Evolutionary conservation across 2,797 vertebrate genomes (phyloP), one percentile per base, ranked within the genome.

Genomic region (Synaphobranchus kaupii): DNA sequence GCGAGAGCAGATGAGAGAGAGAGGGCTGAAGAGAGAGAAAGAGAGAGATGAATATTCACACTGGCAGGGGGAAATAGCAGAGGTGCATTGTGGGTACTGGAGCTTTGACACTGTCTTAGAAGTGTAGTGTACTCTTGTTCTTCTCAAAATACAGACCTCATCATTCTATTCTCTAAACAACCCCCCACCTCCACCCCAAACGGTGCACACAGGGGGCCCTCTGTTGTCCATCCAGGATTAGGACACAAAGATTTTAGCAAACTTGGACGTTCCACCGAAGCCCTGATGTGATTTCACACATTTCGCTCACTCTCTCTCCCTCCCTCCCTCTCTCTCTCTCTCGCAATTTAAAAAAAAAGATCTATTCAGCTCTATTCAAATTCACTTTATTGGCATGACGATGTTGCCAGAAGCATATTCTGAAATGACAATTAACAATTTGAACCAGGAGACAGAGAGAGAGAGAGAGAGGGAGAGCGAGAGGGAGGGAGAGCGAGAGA

Each of bases 201-300:
- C 76, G n/a, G 71, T 54, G n/a, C 56, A 54, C 80, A 52, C 20
- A 83, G 83, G 87, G 85, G 87, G 47, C 58, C 52, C 86, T 80
- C 31, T 89, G 87, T 89, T 84, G 89, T 54, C 63, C 50, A 86
- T 73, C 60, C 56, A 83, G 87, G 86, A 87, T 85, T 87, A 58
- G 90, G 86, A 86, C 89, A 63, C 86, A 85, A 82, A 86, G 88
- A 60, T 83, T 4, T 84, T 84, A 81, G 76, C 25, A 20, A 48
- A 48, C 13, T 44, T 78, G 73, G 39, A 76, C 2, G 12, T 44
- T 7, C 73, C 17, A 47, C 83, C 87, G 83, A 89, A 89, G 58
- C 88, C 90, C 56, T 86, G 89, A 93, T 93, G 93, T 89, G 84
- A 94, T 95, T 94, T 94, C 92, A 94, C 93, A 94, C 92, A 87